Conservation (phyloP, 2,888 invertebrate genomes). For the Synergus umbraculus region DNA sequence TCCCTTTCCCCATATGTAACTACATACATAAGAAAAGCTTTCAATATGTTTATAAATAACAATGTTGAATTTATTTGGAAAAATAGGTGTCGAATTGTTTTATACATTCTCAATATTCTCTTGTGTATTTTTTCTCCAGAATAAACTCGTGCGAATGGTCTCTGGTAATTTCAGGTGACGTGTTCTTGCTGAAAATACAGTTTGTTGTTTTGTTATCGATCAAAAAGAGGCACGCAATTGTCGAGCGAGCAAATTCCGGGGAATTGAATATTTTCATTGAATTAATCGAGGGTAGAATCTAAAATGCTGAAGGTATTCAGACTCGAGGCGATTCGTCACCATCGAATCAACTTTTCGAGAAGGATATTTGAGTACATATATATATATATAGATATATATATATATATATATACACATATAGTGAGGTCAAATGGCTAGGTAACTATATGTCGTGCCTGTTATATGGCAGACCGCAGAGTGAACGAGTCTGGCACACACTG, state of each 20-base stretch:
- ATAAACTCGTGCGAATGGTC: constrained; percentile 10
- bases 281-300: constrained; percentile 59
- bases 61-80: too few species aligned
- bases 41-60: not conserved
- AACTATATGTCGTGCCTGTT: constrained; percentile 42
- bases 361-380: not conserved
- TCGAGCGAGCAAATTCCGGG: not conserved
- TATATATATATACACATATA: not conserved
- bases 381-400: not conserved
- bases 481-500: constrained; percentile 39
- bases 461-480: constrained; percentile 34
- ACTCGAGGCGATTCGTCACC: not conserved
- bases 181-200: constrained; percentile 26
- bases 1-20: too few species aligned
- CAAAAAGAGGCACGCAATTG: constrained; percentile 27
- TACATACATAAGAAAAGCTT: too few species aligned
- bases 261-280: constrained; percentile 64
- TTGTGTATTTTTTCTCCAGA: constrained; percentile 2
- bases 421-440: constrained; percentile 43
- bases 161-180: constrained; percentile 24
- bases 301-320: not conserved
- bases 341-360: not conserved
- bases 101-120: not conserved
- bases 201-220: constrained; percentile 33
- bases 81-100: too few species aligned